These are phyloP conservation scores for Platalea minor DNA, from an alignment of 2,797 vertebrate species.

Conservation along the genomic window DNA sequence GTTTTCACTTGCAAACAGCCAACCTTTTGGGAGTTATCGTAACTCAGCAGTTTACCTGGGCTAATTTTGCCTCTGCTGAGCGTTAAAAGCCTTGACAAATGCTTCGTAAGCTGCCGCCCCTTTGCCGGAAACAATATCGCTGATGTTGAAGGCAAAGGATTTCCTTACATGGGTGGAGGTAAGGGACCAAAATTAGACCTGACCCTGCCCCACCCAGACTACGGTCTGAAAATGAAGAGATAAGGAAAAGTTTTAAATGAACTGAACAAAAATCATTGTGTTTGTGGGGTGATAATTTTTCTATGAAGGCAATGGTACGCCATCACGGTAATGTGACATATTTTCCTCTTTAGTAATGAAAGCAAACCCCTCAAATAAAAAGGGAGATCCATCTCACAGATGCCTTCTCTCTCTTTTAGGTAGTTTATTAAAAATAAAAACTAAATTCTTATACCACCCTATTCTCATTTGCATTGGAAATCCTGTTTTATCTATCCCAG, in stretches of 20 bases:
- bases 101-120: neutral
- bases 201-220: neutral
- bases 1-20: neutral
- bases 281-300: neutral
- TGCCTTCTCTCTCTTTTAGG: neutral
- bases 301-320: neutral
- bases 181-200: slow-evolving; percentile 50
- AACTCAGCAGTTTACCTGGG: neutral
- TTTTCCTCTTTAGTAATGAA: neutral
- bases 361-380: neutral
- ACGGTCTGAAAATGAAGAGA: neutral
- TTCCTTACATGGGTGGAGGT: slow-evolving; percentile 73
- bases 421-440: neutral
- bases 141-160: slow-evolving; percentile 55
- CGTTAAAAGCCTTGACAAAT: neutral
- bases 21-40: neutral
- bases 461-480: neutral
- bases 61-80: accelerated
- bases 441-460: neutral
- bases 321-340: neutral
- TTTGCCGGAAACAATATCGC: neutral
- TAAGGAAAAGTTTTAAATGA: slow-evolving; percentile 3
- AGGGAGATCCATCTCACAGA: neutral
- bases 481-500: neutral
- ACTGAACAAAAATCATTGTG: neutral